Evolutionary conservation across 2,113 vertebrate genomes (phyloP), one percentile per base, ranked within the genome.

Genomic region (Gila orcuttii): DNA sequence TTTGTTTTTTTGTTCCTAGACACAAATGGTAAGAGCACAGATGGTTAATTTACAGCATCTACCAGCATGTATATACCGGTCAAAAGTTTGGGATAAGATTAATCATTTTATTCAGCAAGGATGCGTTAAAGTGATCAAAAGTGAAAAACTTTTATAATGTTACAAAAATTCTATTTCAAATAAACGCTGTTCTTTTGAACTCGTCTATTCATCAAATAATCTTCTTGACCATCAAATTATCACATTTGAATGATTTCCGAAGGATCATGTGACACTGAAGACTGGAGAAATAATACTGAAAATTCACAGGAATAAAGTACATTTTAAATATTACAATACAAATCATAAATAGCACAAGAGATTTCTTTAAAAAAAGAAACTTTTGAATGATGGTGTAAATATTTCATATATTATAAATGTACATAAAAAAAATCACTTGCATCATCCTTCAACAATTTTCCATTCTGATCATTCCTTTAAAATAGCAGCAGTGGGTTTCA

Each of bases 401-500:
- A 11, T 6, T 23, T 1, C 2, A 73, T 12, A 45, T 73, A 36
- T 36, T 10, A 21, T 10, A 36, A 3, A 66, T 69, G 1, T 9
- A 4, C 9, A 52, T 13, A 52, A 0, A 4, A 42, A 42, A 45
- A 25, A 73, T n/a, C 5, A 6, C 1, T 15, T 73, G 39, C 36
- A n/a, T 47, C 39, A 47, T 47, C 39, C 23, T 25, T 15, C 23
- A 1, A 13, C 12, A 6, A 2, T 8, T 47, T 74, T 74, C 47
- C 13, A 0, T 74, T 45, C 33, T 23, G 33, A 71, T 21, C 45
- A 31, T 52, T 76, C 23, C 50, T 50, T 47, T n/a, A 76, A 76
- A 76, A 76, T 45, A n/a, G 36, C n/a, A 28, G 42, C 36, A 52
- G 68, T 39, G 23, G 68, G 19, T 71, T 75, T 75, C 21, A 80